Base-by-base conservation (phyloP, 2,888 invertebrate genomes). In the Nudaria mundana region DNA sequence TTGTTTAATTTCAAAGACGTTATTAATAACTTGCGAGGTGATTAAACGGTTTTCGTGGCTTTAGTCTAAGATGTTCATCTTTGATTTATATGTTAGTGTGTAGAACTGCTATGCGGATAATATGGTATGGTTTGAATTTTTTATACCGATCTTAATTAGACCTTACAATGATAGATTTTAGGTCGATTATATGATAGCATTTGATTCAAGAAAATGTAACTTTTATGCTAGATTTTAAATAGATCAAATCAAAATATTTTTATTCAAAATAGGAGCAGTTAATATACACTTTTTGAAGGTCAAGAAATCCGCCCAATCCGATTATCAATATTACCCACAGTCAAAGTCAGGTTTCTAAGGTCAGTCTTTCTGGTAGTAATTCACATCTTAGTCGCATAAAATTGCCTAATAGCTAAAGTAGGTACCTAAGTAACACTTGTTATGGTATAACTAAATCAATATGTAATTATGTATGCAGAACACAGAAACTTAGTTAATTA, bases 1-100 rank as follows among this genome's bases (percentile, higher is more conserved):
- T 88, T 88, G 88, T 88, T 86, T 88, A 87, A 87, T 87, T 86
- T 81, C 83, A 81, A 82, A 83, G 77, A 68, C 71, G 84, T 85
- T 86, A 88, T 88, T 88, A 88, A 88, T 88, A 85, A 81, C 81
- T 66, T 70, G 67, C 68, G 65, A 75, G 83, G 83, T 84, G 86
- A 87, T 87, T 87, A 84, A 86, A 86, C 79, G 76, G 76, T 82
- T 82, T 78, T 81, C 71, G 79, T 73, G 83, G 81, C 71, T 75
- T 76, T 56, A 65, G 74, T 76, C 66, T 75, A 74, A 82, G 83
- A 81, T 74, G 73, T 70, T 70, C 62, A 58, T 56, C 56, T 71
- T 74, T 87, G 85, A 87, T 86, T 86, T 85, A 86, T 83, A 78
- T 61, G 66, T 55, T 57, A 52, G 56, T 65, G 63, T 71, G 62